These are phyloP conservation scores for Melanitta fusca DNA, from an alignment of 2,797 vertebrate genomes.

Conservation along the genomic window DNA sequence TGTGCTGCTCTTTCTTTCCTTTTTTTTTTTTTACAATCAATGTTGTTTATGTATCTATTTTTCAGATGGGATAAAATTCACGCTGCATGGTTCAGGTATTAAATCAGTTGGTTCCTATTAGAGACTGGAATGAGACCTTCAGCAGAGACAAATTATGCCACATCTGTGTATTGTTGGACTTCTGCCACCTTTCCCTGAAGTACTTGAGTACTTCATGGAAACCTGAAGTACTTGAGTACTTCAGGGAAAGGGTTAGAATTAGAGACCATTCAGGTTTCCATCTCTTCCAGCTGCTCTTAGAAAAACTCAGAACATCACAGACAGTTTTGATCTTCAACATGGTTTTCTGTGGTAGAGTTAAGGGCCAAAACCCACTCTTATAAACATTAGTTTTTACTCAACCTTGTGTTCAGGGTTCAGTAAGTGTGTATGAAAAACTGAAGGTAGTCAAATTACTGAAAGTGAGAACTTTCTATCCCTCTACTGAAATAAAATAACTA, in stretches of 20 bases:
- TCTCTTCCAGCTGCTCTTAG: not conserved
- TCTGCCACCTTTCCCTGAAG: slow-evolving; percentile 12
- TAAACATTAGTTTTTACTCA: not conserved
- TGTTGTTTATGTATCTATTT: slow-evolving; percentile 7
- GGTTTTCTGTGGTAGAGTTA: not conserved
- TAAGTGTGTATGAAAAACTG: not conserved
- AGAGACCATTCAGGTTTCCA: not conserved
- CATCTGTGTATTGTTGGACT: slow-evolving; percentile 13
- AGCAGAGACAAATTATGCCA: not conserved
- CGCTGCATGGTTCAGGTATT: not conserved
- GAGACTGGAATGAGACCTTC: not conserved
- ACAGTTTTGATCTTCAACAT: not conserved
- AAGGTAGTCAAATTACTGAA: not conserved
- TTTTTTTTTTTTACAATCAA: slow-evolving; percentile 5
- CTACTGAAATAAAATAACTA: not conserved
- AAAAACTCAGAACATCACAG: not conserved
- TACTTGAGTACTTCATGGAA: not conserved
- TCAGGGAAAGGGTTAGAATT: not conserved
- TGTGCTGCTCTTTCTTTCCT: not conserved
- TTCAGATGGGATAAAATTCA: slow-evolving; percentile 23
- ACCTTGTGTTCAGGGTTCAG: not conserved
- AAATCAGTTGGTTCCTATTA: slow-evolving; percentile 33
- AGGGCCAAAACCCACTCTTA: not conserved
- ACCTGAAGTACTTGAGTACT: not conserved
- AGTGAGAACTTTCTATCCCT: not conserved